Evolutionary conservation across 2,888 invertebrate genomes (phyloP).

Genomic region (Tinea trinotella): DNA sequence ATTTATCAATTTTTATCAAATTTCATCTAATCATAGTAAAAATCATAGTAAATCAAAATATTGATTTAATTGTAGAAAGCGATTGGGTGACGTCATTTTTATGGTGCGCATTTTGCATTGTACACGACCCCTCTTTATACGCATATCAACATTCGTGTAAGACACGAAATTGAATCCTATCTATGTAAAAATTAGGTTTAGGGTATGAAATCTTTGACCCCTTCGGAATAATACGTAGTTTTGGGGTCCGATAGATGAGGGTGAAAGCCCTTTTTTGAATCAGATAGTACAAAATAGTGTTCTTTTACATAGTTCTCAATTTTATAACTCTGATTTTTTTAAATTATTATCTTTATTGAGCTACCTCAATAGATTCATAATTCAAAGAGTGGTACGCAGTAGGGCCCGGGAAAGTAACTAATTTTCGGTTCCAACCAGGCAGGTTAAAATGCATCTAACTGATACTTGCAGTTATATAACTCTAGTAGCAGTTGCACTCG

Average conservation of each 20-base stretch:
- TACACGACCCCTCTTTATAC: background rate
- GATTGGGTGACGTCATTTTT: background rate
- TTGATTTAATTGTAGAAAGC: background rate
- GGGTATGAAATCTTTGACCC: background rate
- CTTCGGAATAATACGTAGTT: slow-evolving; percentile 10
- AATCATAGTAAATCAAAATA: too few species aligned
- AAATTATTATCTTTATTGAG: too few species aligned
- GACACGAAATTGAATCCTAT: background rate
- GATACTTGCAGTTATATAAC: too few species aligned
- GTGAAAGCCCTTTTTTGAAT: slow-evolving; percentile 5
- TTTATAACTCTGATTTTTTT: too few species aligned
- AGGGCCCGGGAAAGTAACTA: too few species aligned
- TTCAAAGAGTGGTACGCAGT: too few species aligned
- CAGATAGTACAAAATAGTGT: too few species aligned
- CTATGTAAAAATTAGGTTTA: background rate
- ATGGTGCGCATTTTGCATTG: background rate
- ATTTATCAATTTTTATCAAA: too few species aligned
- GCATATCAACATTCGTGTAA: background rate
- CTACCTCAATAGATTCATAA: too few species aligned
- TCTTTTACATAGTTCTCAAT: too few species aligned
- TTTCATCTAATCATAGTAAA: too few species aligned
- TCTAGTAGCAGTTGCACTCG: too few species aligned
- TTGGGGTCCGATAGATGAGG: slow-evolving; percentile 7
- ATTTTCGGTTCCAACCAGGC: background rate
- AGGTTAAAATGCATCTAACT: background rate